Conservation (phyloP, 2,888 invertebrate species). For the Sarcophaga carnaria region DNA sequence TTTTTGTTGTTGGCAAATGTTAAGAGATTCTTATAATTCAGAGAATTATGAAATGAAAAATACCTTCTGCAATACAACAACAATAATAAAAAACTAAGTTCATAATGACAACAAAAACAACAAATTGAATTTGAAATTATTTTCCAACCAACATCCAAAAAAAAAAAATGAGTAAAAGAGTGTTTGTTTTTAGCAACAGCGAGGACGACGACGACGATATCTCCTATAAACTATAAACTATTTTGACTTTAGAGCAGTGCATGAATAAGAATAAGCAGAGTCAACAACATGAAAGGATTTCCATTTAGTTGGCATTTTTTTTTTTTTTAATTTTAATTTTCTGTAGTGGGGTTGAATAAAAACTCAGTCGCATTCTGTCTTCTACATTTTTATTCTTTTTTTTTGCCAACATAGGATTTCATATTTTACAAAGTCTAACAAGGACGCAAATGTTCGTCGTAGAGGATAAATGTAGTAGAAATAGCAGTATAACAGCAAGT, state of each 20-base stretch:
- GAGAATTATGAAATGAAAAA: background rate
- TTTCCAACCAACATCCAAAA: background rate
- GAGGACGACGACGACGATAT: background rate
- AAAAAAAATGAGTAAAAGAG: background rate
- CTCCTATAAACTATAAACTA: background rate
- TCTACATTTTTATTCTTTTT: background rate
- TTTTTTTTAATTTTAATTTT: constrained; percentile 9
- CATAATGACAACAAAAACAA: constrained; percentile 44
- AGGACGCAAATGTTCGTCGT: constrained; percentile 31
- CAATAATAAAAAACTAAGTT: constrained; percentile 39
- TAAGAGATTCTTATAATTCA: constrained; percentile 3
- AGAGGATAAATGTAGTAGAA: background rate
- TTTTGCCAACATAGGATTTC: background rate
- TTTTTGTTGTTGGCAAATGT: constrained; percentile 23
- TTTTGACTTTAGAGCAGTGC: constrained; percentile 2
- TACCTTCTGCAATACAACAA: background rate
- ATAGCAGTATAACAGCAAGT: background rate
- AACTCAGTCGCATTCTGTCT: constrained; percentile 35
- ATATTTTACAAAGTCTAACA: constrained; percentile 55
- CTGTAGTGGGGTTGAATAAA: constrained; percentile 27
- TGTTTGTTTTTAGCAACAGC: too few species aligned
- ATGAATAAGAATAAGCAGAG: background rate
- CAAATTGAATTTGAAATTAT: background rate
- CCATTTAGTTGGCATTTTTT: constrained; percentile 70
- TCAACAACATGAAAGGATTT: constrained; percentile 76